Percentiles rank a stretch among this genome's conserved stretches.
Conservation (phyloP, 2,888 invertebrate species). For the Morpho achilles region DNA sequence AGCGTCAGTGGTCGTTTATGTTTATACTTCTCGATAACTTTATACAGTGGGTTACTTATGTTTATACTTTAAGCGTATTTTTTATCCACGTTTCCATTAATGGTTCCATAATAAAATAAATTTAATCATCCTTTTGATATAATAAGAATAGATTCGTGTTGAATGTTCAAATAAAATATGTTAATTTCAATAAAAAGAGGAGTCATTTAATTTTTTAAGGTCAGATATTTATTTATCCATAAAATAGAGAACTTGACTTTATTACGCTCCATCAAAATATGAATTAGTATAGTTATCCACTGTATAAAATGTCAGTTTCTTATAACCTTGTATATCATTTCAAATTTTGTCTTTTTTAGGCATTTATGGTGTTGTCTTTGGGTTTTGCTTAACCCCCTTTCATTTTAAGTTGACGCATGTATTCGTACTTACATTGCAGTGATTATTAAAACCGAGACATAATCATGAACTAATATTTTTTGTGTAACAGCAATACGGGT, state of each 20-base stretch:
- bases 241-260: too few relatives aligned
- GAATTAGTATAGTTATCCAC: constrained; percentile 4
- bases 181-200: too few relatives aligned
- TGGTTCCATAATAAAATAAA: too few relatives aligned
- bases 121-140: too few relatives aligned
- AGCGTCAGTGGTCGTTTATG: constrained; percentile 12
- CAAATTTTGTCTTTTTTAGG: constrained; percentile 10
- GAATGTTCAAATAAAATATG: too few relatives aligned
- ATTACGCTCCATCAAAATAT: too few relatives aligned
- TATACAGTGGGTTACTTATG: constrained; percentile 21
- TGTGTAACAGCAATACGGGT: not conserved
- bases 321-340: constrained; percentile 8
- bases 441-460: constrained; percentile 35
- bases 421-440: constrained; percentile 10
- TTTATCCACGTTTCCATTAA: too few relatives aligned
- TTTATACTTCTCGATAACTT: constrained; percentile 10
- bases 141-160: too few relatives aligned
- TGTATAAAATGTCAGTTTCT: constrained; percentile 13
- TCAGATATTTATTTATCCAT: too few relatives aligned
- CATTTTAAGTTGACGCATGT: constrained; percentile 19
- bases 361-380: constrained; percentile 17
- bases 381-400: constrained; percentile 7
- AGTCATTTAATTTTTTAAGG: too few relatives aligned
- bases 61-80: not conserved
- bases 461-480: constrained; percentile 34